A percentile compares a stretch with the other conserved stretches of the same genome.
Evolutionary conservation across 2,888 invertebrate genomes (phyloP).

Genomic region (Philopedon plagiatum): DNA sequence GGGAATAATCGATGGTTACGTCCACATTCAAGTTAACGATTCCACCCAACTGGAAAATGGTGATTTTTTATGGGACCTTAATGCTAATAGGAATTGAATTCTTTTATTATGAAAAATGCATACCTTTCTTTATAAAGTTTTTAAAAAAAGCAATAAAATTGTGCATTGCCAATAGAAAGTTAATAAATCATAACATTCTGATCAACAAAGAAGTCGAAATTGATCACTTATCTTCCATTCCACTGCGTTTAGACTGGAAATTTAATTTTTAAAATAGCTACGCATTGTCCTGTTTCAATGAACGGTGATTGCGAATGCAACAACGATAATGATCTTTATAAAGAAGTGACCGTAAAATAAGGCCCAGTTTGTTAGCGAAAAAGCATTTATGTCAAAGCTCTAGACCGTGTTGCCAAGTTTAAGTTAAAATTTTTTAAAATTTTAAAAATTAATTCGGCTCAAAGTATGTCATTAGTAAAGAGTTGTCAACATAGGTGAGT

Average conservation of each 20-base stretch:
- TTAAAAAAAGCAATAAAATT: too few relatives aligned
- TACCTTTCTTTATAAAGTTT: too few relatives aligned
- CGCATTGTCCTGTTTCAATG: constrained; percentile 40
- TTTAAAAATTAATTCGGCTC: neutral
- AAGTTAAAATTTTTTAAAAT: neutral
- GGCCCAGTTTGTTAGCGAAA: constrained; percentile 41
- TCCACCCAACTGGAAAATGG: too few relatives aligned
- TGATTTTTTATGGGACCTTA: too few relatives aligned
- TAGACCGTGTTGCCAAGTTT: constrained; percentile 22
- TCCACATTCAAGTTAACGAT: too few relatives aligned
- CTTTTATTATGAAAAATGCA: too few relatives aligned
- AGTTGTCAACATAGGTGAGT: too few relatives aligned
- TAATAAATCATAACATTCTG: neutral
- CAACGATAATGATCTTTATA: constrained; percentile 46
- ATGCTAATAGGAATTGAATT: too few relatives aligned
- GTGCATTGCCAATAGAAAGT: too few relatives aligned
- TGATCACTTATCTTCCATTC: neutral
- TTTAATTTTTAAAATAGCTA: constrained; percentile 28
- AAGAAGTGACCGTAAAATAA: constrained; percentile 43
- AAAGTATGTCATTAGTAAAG: too few relatives aligned
- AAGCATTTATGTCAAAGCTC: constrained; percentile 29
- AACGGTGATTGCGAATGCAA: constrained; percentile 30
- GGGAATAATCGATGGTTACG: too few relatives aligned
- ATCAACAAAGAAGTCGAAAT: neutral
- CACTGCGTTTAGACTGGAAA: neutral